Base-by-base conservation (phyloP, 2,888 invertebrate genomes). In the Caenorhabditis zanzibari region DNA sequence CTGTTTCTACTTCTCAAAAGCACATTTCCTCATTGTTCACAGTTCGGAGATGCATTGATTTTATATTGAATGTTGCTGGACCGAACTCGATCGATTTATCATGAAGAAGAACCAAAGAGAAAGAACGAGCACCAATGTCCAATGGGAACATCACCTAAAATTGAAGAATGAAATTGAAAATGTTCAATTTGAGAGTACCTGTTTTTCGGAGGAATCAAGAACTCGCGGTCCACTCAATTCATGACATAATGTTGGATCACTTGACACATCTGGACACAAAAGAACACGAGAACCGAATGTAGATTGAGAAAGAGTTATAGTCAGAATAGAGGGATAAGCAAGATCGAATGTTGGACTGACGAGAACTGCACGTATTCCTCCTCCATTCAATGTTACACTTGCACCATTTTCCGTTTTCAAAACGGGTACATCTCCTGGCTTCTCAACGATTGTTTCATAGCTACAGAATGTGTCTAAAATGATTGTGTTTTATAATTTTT, bases 101-200 rank as follows among this genome's bases (percentile, higher is more conserved):
- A 80, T 92, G 91, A 10, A 86, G 69, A 16, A 89, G 85, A 16
- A 91, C 88, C 12, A 91, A 68, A 5, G 88, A 88, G 44, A 91
- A 91, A 16, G 86, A 88, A 38, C 86, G 69, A n/a, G 85, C 85
- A 16, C 81, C 81, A 44, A 81, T 81, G 47, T 87, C 87, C 59
- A 87, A 52, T n/a, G 87, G 84, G 54, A 87, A 87, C 54, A 80
- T 79, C 19, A 86, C 59, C 58, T 81, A 32, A 32, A 32, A 32
- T 22, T 22, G 9, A 49, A 49, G 35, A 41, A 22, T 24, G 28
- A 19, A 26, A n/a, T n/a, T n/a, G n/a, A 32, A 61, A 47, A 47
- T 24, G 10, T 16, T 49, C 0, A 4, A 19, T 16, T 52, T 52
- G 52, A 10, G 52, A 24, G 5, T 22, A 80, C 75, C 41, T 84